Evolutionary conservation across 2,113 vertebrate genomes (phyloP).

Genomic region (Irena cyanogastra): DNA sequence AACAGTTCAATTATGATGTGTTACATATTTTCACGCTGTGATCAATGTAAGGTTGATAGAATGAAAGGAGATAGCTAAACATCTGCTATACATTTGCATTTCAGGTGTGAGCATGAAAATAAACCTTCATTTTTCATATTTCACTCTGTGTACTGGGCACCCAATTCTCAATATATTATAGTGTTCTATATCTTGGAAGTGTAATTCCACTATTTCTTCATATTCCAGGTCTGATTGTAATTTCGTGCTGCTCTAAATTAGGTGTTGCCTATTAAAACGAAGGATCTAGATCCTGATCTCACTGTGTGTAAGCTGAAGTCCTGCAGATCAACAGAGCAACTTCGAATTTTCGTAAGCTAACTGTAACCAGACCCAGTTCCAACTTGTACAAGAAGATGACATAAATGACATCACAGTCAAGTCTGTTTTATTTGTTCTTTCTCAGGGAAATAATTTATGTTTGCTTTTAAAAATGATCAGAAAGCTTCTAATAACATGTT

Average conservation of each 20-base stretch:
- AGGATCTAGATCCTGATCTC: neutral
- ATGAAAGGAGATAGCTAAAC: neutral
- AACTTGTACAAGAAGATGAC: neutral
- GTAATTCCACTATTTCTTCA: neutral
- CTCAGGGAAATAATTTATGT: neutral
- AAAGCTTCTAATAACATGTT: neutral
- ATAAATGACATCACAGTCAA: neutral
- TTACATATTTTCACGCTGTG: neutral
- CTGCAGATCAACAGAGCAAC: neutral
- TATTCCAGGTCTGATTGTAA: neutral
- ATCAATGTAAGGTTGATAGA: neutral
- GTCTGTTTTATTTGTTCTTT: neutral
- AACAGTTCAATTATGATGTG: neutral
- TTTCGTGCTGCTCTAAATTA: neutral
- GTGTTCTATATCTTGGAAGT: neutral
- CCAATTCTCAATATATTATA: neutral
- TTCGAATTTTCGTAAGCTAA: neutral
- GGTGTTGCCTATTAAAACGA: neutral
- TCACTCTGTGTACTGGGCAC: neutral
- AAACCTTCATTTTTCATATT: slow-evolving; percentile 18
- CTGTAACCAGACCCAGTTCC: neutral
- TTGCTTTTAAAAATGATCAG: neutral
- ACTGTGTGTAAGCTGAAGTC: neutral
- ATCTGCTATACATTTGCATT: neutral
- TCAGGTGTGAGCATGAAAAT: slow-evolving; percentile 2